A percentile compares a stretch with the other conserved stretches of the same genome.
These are phyloP conservation scores for Anser cygnoides DNA, from an alignment of 2,113 vertebrate species.

Conservation along the genomic window DNA sequence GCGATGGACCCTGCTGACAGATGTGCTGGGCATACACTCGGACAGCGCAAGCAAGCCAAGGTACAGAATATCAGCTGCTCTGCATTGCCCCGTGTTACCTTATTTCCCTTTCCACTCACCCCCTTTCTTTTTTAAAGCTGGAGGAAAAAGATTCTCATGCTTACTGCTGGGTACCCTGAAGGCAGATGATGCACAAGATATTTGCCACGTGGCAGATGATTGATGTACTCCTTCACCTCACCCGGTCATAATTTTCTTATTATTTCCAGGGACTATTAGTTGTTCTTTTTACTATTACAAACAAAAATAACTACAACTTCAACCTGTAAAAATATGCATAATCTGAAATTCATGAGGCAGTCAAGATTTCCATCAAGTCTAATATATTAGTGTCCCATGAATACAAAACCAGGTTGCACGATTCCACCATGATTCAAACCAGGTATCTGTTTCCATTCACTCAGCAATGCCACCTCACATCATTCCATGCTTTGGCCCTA, in stretches of 20 bases:
- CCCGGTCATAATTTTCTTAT: accelerated
- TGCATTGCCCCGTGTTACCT: accelerated
- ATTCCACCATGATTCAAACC: background rate
- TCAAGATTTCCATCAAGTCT: background rate
- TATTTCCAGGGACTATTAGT: background rate
- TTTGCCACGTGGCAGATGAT: background rate
- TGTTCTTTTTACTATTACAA: background rate
- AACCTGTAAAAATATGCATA: background rate
- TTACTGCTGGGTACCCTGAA: background rate
- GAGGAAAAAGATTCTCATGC: background rate
- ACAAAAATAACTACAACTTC: background rate
- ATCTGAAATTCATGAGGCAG: background rate
- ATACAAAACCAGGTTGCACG: background rate
- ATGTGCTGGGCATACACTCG: accelerated
- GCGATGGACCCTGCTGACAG: accelerated
- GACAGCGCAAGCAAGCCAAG: background rate
- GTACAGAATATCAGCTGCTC: background rate
- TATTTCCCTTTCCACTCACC: accelerated
- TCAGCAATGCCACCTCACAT: background rate
- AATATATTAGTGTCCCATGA: background rate
- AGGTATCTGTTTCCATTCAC: background rate
- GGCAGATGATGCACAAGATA: background rate
- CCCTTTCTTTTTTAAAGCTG: background rate
- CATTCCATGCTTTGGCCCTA: background rate
- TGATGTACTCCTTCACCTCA: background rate